Conservation (phyloP, 1,140 invertebrate species). For the Penaeus chinensis region DNA sequence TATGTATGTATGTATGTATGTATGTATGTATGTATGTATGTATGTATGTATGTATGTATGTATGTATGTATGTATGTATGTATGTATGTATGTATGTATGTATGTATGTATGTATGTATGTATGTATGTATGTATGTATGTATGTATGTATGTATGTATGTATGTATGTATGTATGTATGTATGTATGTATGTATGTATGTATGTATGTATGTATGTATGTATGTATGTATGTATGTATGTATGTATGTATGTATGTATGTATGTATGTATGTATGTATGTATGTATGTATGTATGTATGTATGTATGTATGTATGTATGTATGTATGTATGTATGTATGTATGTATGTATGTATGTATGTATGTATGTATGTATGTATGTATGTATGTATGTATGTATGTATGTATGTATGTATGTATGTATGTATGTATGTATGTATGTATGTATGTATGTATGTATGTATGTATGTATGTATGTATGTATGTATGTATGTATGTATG, state of each 20-base stretch:
- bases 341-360: neutral
- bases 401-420: no score
- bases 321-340: neutral
- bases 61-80: neutral
- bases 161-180: neutral
- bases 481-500: no score
- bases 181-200: neutral
- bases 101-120: neutral
- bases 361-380: neutral
- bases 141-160: neutral
- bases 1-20: neutral
- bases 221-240: neutral
- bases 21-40: conserved; percentile 1
- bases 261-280: neutral
- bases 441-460: no score
- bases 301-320: neutral
- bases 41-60: neutral
- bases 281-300: neutral
- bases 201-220: neutral
- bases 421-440: no score
- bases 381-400: neutral
- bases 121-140: neutral
- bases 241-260: neutral
- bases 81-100: neutral
- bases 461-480: no score